Conservation (phyloP, 2,797 vertebrate species). For the Clarias fuscus region DNA sequence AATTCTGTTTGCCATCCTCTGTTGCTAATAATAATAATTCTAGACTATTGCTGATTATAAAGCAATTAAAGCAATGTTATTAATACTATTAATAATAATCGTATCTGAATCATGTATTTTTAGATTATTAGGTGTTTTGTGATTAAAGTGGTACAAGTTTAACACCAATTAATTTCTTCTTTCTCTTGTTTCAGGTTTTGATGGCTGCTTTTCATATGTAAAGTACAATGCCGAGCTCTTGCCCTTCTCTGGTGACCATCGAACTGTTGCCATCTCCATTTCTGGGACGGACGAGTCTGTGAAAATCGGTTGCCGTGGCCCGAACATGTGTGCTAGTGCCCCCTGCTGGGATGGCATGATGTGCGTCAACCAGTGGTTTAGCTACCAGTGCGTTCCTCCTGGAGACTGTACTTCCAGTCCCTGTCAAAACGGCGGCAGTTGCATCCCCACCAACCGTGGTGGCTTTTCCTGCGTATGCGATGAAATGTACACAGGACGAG, state of each 20-base stretch:
- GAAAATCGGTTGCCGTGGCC: conserved; percentile 91
- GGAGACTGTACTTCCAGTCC: conserved; percentile 88
- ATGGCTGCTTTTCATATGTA: conserved; percentile 88
- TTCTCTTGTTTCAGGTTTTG: conserved; percentile 79
- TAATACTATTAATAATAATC: background rate
- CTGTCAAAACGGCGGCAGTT: conserved; percentile 91
- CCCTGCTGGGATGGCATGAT: conserved; percentile 91
- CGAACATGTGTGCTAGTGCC: conserved; percentile 88
- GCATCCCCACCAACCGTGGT: conserved; percentile 75
- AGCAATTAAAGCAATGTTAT: no score
- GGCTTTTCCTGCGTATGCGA: conserved; percentile 89
- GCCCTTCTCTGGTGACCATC: conserved; percentile 88
- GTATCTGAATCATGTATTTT: background rate
- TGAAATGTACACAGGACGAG: conserved; percentile 81
- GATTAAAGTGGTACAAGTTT: background rate
- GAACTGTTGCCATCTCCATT: conserved; percentile 80
- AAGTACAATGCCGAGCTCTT: conserved; percentile 86
- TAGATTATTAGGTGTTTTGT: background rate
- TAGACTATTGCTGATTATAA: background rate
- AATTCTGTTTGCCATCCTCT: background rate
- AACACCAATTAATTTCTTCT: background rate
- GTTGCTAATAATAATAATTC: no score
- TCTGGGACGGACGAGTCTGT: conserved; percentile 82
- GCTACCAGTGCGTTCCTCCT: conserved; percentile 87
- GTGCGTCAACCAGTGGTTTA: conserved; percentile 94